Base-by-base conservation (phyloP, 2,113 vertebrate species). In the Phylloscopus whistleri region DNA sequence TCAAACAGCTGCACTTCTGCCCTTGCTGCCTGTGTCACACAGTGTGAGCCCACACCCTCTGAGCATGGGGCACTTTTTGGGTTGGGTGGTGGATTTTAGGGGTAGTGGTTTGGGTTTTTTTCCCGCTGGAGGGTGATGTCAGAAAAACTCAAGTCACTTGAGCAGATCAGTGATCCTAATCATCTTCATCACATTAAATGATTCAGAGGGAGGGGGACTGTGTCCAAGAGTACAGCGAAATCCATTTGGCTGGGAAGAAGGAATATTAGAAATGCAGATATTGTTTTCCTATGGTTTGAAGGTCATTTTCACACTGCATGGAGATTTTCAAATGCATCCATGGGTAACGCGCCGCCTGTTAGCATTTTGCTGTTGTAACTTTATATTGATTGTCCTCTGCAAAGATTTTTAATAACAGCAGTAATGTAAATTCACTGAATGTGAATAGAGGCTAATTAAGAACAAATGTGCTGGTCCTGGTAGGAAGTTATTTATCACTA, bases 381-480 rank as follows among this genome's bases (percentile, higher is more conserved):
- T 87, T 14, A 9, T 87, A 82, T 56, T 78, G 90, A 87, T 94
- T 87, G 81, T 79, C 84, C 77, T 96, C 83, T 81, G 78, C 64
- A 91, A 90, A 86, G 92, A 91, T 87, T 96, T 95, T 93, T 95
- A 95, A 84, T 91, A 94, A 91, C 77, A 64, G 44, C 59, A 58
- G 31, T 73, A 68, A 81, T 19, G 26, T 94, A 82, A 93, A 91
- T 95, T 93, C 87, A 56, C 37, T 84, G 83, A 58, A 89, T 81
- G 64, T 63, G 78, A 88, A 81, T 58, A 73, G 63, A 52, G 80
- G 69, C 95, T 94, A 95, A 96, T 97, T 80, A 90, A 93, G 85
- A 95, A 83, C 84, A 90, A 96, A 90, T 66, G 79, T 56, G 73
- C 68, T 64, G 52, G 64, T 84, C 28, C 1, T 67, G 60, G 55